Evolutionary conservation across 2,888 invertebrate species (phyloP).

Genomic region (Anthophora plumipes): DNA sequence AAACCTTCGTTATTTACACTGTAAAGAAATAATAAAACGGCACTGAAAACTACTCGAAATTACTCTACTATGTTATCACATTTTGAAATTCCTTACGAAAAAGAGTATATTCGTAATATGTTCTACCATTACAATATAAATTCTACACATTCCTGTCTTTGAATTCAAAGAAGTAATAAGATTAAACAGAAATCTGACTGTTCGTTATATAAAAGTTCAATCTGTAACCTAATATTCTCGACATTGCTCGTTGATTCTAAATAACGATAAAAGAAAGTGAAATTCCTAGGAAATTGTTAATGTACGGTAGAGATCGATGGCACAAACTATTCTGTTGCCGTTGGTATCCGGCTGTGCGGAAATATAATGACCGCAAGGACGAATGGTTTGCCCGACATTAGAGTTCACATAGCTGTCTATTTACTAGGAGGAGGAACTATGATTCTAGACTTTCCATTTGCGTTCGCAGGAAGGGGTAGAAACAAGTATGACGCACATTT

Average conservation of each 20-base stretch:
- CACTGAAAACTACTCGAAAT: neutral
- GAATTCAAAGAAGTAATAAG: no score
- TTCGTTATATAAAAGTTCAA: no score
- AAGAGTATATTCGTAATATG: no score
- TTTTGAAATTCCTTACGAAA: no score
- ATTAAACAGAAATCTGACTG: no score
- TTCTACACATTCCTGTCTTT: no score
- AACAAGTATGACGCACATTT: conserved; percentile 54
- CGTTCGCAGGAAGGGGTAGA: conserved; percentile 15
- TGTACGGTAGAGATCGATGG: neutral
- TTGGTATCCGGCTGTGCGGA: conserved; percentile 7
- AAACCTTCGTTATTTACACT: no score
- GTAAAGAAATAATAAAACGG: no score
- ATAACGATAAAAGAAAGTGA: neutral
- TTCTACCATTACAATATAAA: no score
- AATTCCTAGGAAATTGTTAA: neutral
- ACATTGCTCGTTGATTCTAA: neutral
- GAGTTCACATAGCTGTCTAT: conserved; percentile 34
- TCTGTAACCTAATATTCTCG: no score
- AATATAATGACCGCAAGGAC: conserved; percentile 60
- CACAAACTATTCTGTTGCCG: neutral
- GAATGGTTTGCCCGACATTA: conserved; percentile 13
- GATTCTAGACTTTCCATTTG: conserved; percentile 63
- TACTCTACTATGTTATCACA: neutral
- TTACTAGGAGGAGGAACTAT: conserved; percentile 50